These are phyloP conservation scores for Diuraphis noxia DNA, from an alignment of 1,140 invertebrate genomes.

Conservation along the genomic window DNA sequence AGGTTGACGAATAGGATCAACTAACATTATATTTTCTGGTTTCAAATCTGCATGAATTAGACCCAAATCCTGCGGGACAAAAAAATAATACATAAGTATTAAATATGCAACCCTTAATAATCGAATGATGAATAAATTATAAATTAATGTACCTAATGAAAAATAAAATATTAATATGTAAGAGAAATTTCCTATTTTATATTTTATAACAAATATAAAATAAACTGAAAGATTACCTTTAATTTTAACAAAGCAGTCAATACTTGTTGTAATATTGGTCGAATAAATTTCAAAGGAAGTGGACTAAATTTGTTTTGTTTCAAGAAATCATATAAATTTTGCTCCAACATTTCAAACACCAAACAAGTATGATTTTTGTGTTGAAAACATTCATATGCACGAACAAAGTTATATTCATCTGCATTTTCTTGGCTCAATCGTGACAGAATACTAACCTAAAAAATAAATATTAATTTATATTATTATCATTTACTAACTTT, in stretches of 20 bases:
- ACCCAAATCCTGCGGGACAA: constrained; percentile 81
- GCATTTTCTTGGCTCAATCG: constrained; percentile 98
- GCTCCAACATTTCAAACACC: constrained; percentile 99
- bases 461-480: constrained; percentile 53
- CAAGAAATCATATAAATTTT: constrained; percentile 99
- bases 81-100: constrained; percentile 55
- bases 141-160: background rate
- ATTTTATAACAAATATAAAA: constrained; percentile 11
- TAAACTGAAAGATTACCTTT: constrained; percentile 68
- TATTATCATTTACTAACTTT: too few relatives aligned
- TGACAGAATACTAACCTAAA: constrained; percentile 90
- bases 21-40: constrained; percentile 99
- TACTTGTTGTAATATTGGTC: constrained; percentile 94
- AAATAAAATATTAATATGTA: background rate
- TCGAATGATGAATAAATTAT: background rate
- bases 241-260: constrained; percentile 96
- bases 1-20: constrained; percentile 95
- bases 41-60: constrained; percentile 99
- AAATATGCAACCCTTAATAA: constrained; percentile 21
- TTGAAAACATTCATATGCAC: constrained; percentile 99
- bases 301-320: constrained; percentile 99
- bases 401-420: constrained; percentile 99
- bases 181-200: background rate
- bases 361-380: constrained; percentile 99
- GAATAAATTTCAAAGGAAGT: constrained; percentile 95